These are phyloP conservation scores for Syngnathoides biaculeatus DNA, from an alignment of 2,113 vertebrate species.

Conservation along the genomic window DNA sequence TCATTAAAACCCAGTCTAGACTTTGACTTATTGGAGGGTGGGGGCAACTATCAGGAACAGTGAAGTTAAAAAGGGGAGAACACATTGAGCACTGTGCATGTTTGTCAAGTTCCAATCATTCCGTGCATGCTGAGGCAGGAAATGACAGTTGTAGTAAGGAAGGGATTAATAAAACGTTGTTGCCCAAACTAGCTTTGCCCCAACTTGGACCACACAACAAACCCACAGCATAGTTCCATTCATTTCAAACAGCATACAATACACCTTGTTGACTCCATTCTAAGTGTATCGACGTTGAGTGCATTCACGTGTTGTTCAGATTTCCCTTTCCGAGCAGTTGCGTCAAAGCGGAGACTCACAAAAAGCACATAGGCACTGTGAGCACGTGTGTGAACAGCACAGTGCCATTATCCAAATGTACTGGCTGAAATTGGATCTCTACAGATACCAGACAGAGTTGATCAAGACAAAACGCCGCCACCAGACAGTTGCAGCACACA, in stretches of 20 bases:
- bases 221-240: conserved; percentile 31
- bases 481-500: conserved; percentile 61
- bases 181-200: conserved; percentile 53
- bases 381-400: conserved; percentile 21
- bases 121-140: conserved; percentile 74
- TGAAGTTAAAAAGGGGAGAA: conserved; percentile 41
- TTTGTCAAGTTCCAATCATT: conserved; percentile 73
- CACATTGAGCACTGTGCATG: conserved; percentile 25
- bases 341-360: conserved; percentile 18
- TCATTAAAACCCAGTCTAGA: conserved; percentile 79
- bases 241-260: conserved; percentile 22
- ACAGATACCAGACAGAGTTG: conserved; percentile 75
- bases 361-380: background rate
- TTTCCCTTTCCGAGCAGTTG: conserved; percentile 8
- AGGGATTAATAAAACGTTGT: conserved; percentile 61
- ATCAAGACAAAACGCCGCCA: conserved; percentile 78
- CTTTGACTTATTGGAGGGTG: conserved; percentile 64
- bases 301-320: conserved; percentile 9
- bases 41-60: conserved; percentile 34
- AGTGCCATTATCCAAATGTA: conserved; percentile 73
- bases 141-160: conserved; percentile 54
- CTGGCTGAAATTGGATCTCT: conserved; percentile 75
- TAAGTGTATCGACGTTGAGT: background rate
- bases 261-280: conserved; percentile 4
- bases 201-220: conserved; percentile 36